Percentiles rank a stretch among this genome's conserved stretches.
Conservation (phyloP, 2,797 vertebrate species). For the Enteromius unitaeniatus region DNA sequence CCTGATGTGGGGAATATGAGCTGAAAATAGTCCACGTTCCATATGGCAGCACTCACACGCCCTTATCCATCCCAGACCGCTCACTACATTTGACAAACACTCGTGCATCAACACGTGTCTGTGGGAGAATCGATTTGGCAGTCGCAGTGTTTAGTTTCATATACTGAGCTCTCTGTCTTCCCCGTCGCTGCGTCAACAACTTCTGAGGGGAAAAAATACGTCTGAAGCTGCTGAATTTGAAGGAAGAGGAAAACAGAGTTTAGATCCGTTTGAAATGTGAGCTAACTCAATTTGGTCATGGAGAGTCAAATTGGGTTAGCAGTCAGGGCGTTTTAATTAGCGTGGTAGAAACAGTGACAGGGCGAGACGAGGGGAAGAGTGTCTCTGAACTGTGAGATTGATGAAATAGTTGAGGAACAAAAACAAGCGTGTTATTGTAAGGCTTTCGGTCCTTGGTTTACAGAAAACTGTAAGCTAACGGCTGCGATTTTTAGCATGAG, state of each 20-base stretch:
- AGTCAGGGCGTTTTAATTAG: slow-evolving; percentile 54
- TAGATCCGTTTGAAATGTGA: slow-evolving; percentile 39
- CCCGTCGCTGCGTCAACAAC: slow-evolving; percentile 17
- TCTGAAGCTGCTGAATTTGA: slow-evolving; percentile 29
- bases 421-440: slow-evolving; percentile 8
- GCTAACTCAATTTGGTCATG: slow-evolving; percentile 54
- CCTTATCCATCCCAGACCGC: slow-evolving; percentile 31
- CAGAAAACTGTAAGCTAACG: neutral
- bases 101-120: slow-evolving; percentile 16
- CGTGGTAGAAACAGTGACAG: slow-evolving; percentile 17
- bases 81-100: slow-evolving; percentile 48
- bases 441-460: neutral
- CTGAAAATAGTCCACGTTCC: slow-evolving; percentile 48
- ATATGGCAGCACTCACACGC: slow-evolving; percentile 52
- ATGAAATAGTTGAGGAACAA: slow-evolving; percentile 5
- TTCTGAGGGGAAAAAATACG: slow-evolving; percentile 14
- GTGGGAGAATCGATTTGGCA: slow-evolving; percentile 39
- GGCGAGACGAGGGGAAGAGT: slow-evolving; percentile 11
- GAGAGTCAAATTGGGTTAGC: slow-evolving; percentile 52
- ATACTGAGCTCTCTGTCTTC: slow-evolving; percentile 14
- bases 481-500: neutral
- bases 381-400: slow-evolving; percentile 11
- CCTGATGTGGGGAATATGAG: slow-evolving; percentile 56
- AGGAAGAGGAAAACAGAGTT: slow-evolving; percentile 50
- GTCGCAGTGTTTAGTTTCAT: slow-evolving; percentile 40